These are phyloP conservation scores for Teleiodes luculella DNA, from an alignment of 2,888 invertebrate species.

Conservation along the genomic window DNA sequence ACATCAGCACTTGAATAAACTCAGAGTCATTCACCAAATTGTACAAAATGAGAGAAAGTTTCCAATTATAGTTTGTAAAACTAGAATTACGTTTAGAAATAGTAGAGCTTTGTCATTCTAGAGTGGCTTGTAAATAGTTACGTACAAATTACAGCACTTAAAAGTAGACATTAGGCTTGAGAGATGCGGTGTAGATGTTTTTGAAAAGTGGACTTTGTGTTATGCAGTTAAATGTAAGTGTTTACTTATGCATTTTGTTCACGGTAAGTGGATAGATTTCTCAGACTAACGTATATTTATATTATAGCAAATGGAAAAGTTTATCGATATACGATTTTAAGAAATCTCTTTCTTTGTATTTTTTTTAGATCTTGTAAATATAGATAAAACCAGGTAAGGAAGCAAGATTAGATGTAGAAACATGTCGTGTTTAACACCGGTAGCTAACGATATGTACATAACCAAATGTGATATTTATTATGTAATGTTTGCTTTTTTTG, in stretches of 20 bases:
- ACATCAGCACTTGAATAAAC: slow-evolving; percentile 9
- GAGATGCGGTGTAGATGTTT: slow-evolving; percentile 1
- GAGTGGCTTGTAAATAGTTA: slow-evolving; percentile 12
- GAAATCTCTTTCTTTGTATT: background rate
- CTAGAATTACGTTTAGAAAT: background rate
- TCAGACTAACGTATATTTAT: slow-evolving; percentile 57
- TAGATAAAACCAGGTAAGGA: no score
- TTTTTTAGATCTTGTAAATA: no score
- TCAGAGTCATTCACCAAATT: slow-evolving; percentile 24
- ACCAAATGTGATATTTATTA: slow-evolving; percentile 2
- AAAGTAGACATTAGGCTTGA: no score
- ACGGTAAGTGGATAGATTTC: slow-evolving; percentile 59
- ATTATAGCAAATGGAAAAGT: slow-evolving; percentile 61
- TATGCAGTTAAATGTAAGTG: slow-evolving; percentile 33
- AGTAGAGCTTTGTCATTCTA: background rate
- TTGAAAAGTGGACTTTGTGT: slow-evolving; percentile 13
- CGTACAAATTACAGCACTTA: slow-evolving; percentile 7
- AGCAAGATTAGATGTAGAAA: no score
- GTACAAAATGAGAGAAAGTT: slow-evolving; percentile 31
- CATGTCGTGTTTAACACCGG: background rate
- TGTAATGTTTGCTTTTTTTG: background rate
- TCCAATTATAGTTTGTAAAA: slow-evolving; percentile 21
- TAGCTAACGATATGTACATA: slow-evolving; percentile 17
- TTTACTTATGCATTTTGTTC: slow-evolving; percentile 66
- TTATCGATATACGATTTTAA: slow-evolving; percentile 25